These are phyloP conservation scores for Nannoperca obscura DNA, from an alignment of 2,797 vertebrate species.

Conservation along the genomic window DNA sequence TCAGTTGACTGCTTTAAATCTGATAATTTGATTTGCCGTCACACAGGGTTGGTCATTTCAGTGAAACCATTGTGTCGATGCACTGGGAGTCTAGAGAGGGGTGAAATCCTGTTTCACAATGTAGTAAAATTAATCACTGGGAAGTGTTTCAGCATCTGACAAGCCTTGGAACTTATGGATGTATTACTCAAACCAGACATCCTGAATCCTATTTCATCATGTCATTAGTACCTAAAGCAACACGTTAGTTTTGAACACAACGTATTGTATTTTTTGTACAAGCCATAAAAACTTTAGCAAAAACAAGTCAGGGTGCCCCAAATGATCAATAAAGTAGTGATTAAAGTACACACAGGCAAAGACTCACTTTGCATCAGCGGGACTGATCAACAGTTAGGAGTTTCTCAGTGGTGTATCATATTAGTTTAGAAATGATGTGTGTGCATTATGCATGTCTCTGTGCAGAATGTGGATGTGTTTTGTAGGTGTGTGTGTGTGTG, in stretches of 20 bases:
- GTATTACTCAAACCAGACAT: slow-evolving; percentile 3
- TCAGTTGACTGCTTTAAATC: no score
- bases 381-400: background rate
- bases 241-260: background rate
- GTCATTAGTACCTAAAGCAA: background rate
- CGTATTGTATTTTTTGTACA: no score
- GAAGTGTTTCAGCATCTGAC: background rate
- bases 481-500: slow-evolving; percentile 36
- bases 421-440: background rate
- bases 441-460: background rate
- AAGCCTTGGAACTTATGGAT: background rate
- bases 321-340: no score
- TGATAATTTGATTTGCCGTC: no score
- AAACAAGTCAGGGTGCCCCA: background rate
- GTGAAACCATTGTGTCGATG: background rate
- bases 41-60: no score
- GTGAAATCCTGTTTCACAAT: background rate
- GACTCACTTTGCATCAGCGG: background rate
- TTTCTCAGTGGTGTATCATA: background rate
- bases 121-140: background rate
- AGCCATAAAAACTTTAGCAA: background rate
- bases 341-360: background rate
- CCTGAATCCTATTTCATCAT: background rate
- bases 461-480: slow-evolving; percentile 2
- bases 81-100: background rate